These are phyloP conservation scores for Anagyrus pseudococci DNA, from an alignment of 2,888 invertebrate genomes.

Conservation along the genomic window DNA sequence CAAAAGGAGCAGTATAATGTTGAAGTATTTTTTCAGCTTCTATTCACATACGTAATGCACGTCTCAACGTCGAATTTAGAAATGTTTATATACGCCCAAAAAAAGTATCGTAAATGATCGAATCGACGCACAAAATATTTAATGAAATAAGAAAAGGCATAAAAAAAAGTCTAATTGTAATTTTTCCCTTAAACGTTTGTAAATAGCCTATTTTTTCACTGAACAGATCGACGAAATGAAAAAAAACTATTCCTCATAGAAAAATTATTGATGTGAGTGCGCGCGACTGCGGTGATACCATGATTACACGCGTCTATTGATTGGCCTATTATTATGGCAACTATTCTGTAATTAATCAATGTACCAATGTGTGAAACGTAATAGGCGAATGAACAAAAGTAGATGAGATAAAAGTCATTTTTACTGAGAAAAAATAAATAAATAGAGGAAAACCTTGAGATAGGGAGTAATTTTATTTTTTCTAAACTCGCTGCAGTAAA, in stretches of 20 bases:
- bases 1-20: too few relatives aligned
- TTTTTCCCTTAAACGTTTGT: constrained; percentile 51
- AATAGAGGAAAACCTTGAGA: too few relatives aligned
- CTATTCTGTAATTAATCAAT: constrained; percentile 36
- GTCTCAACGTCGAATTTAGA: too few relatives aligned
- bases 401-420: too few relatives aligned
- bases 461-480: too few relatives aligned
- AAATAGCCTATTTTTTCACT: constrained; percentile 62
- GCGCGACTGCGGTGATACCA: constrained; percentile 2
- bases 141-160: constrained; percentile 44
- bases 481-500: too few relatives aligned
- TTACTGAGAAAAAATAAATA: too few relatives aligned
- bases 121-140: constrained; percentile 55
- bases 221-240: constrained; percentile 26
- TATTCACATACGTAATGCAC: too few relatives aligned
- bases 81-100: constrained; percentile 46
- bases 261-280: constrained; percentile 30
- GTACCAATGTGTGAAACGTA: too few relatives aligned
- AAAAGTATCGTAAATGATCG: constrained; percentile 46
- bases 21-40: too few relatives aligned
- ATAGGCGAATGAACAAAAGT: too few relatives aligned
- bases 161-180: constrained; percentile 47
- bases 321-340: constrained; percentile 30
- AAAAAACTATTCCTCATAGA: constrained; percentile 31
- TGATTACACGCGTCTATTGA: constrained; percentile 5